These are phyloP conservation scores for Cyclopterus lumpus DNA, from an alignment of 2,797 vertebrate species.

Conservation along the genomic window DNA sequence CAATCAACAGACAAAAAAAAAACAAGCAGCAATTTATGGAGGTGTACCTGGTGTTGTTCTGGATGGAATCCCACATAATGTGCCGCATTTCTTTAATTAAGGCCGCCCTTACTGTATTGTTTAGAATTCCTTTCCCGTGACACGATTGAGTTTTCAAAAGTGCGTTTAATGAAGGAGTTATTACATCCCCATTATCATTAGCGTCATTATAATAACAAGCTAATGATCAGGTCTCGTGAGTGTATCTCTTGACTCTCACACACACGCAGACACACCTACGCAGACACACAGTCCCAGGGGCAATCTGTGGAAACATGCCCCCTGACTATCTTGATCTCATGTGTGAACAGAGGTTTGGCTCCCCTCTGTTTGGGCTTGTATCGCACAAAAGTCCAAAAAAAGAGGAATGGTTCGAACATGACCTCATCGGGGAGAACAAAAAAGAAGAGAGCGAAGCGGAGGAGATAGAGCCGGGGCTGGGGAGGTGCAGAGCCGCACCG, in stretches of 20 bases:
- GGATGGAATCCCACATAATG: conserved; percentile 18
- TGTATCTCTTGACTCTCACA: conserved; percentile 46
- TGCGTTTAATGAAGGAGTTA: conserved; percentile 74
- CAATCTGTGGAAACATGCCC: conserved; percentile 80
- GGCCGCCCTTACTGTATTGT: conserved; percentile 41
- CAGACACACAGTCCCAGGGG: conserved; percentile 51
- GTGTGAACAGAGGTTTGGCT: conserved; percentile 80
- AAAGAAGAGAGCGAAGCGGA: conserved; percentile 40
- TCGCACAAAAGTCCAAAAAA: conserved; percentile 65
- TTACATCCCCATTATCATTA: conserved; percentile 77
- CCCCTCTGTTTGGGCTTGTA: conserved; percentile 84
- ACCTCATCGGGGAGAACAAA: conserved; percentile 83
- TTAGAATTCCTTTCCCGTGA: conserved; percentile 73
- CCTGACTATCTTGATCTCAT: conserved; percentile 80
- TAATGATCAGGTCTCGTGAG: conserved; percentile 67
- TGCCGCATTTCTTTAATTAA: conserved; percentile 56
- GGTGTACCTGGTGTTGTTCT: neutral
- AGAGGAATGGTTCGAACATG: conserved; percentile 79
- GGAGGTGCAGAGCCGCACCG: conserved; percentile 53
- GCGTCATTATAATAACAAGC: conserved; percentile 70
- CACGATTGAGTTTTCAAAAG: conserved; percentile 51
- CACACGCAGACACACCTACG: conserved; percentile 50
- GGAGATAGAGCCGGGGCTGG: conserved; percentile 46
- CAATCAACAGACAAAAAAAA: conserved; percentile 40
- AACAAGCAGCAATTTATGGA: conserved; percentile 38